Evolutionary conservation across 2,888 invertebrate genomes (phyloP).

Genomic region (Peribatodes rhomboidaria): DNA sequence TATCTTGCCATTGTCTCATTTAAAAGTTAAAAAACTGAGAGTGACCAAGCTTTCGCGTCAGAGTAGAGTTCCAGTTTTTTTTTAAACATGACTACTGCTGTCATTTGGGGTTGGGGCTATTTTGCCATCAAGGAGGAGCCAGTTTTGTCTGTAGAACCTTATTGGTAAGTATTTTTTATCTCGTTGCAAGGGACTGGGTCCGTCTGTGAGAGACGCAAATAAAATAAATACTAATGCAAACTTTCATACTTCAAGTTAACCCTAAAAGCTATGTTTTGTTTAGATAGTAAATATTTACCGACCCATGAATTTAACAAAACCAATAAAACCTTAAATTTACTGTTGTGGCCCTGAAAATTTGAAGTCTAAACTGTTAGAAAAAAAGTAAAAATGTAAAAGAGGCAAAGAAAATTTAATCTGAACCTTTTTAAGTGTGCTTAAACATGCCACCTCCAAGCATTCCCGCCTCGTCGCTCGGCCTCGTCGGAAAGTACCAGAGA

Average conservation of each 20-base stretch:
- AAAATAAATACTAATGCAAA: background rate
- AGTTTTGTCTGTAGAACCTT: no score
- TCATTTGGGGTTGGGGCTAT: no score
- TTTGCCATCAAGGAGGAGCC: no score
- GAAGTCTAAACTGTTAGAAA: background rate
- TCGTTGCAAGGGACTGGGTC: no score
- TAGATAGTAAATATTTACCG: background rate
- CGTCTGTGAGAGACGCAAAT: background rate
- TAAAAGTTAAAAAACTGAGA: no score
- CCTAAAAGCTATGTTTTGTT: background rate
- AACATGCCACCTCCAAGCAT: constrained; percentile 17
- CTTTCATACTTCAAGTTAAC: background rate
- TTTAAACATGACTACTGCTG: no score
- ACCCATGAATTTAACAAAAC: background rate
- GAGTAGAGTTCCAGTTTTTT: no score
- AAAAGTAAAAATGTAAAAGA: no score
- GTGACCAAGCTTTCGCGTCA: no score
- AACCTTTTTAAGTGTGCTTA: constrained; percentile 8
- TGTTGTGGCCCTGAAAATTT: constrained; percentile 2
- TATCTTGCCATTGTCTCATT: no score
- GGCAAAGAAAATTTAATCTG: no score
- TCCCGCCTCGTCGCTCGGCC: constrained; percentile 2
- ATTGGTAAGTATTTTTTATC: no score
- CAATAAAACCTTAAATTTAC: background rate
- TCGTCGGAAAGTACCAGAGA: constrained; percentile 4